These are phyloP conservation scores for Limenitis camilla DNA, from an alignment of 2,888 invertebrate species.

Conservation along the genomic window DNA sequence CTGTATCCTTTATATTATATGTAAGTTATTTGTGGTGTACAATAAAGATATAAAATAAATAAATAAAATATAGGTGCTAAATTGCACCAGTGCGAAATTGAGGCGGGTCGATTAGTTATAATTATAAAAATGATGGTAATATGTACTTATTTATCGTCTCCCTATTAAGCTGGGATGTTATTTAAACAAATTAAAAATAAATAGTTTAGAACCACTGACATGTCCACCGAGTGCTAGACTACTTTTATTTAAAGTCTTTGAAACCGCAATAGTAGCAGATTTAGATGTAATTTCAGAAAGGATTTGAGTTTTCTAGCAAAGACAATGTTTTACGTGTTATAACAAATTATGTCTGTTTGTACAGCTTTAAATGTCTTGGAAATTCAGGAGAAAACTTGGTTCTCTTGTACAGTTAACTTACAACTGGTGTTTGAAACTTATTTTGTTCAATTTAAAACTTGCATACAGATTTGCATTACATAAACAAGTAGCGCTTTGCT, in stretches of 20 bases:
- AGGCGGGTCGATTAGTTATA: too few species aligned
- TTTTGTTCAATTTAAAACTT: background rate
- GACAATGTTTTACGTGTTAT: constrained; percentile 21
- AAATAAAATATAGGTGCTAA: too few species aligned
- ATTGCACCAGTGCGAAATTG: too few species aligned
- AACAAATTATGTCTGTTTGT: constrained; percentile 17
- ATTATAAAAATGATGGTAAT: too few species aligned
- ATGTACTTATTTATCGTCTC: too few species aligned
- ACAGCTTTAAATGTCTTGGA: constrained; percentile 5
- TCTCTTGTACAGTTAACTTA: constrained; percentile 1
- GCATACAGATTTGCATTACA: too few species aligned
- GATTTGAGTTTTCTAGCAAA: constrained; percentile 14
- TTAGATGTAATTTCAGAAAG: constrained; percentile 20
- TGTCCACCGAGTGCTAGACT: constrained; percentile 4
- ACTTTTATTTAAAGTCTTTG: constrained; percentile 17
- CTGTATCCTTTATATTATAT: too few species aligned
- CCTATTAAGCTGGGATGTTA: too few species aligned
- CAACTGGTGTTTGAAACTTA: background rate
- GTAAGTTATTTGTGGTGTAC: too few species aligned
- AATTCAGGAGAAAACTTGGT: constrained; percentile 8
- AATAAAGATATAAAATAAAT: too few species aligned
- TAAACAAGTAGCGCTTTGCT: too few species aligned
- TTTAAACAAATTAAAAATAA: too few species aligned
- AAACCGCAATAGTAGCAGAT: constrained; percentile 16
- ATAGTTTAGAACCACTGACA: constrained; percentile 10